Conservation (phyloP, 2,113 vertebrate species). For the Lagopus muta region DNA sequence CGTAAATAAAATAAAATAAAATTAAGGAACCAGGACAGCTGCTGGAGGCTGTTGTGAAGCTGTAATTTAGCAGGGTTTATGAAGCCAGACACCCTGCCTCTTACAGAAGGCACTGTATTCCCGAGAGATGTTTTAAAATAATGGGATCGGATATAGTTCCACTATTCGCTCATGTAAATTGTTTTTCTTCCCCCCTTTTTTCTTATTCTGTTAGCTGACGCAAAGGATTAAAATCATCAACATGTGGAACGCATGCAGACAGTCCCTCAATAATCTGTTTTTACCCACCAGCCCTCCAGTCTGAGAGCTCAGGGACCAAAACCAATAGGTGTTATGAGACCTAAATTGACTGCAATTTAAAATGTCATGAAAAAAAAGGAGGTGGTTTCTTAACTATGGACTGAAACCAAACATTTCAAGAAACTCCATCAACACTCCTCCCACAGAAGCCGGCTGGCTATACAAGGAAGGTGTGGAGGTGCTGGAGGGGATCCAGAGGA, state of each 20-base stretch:
- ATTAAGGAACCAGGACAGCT: slow-evolving; percentile 7
- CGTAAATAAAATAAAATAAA: not conserved
- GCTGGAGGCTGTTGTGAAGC: slow-evolving; percentile 1
- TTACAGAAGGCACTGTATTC: not conserved
- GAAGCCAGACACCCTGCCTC: not conserved
- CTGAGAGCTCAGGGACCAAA: not conserved
- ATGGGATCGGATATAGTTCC: not conserved
- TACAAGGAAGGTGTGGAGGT: not conserved
- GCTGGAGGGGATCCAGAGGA: not conserved
- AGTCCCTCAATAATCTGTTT: not conserved
- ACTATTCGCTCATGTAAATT: slow-evolving; percentile 26
- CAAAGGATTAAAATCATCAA: slow-evolving; percentile 8
- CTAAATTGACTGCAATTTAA: not conserved
- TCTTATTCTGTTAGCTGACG: not conserved
- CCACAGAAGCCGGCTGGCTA: not conserved
- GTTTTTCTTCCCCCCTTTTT: not conserved
- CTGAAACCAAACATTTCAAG: not conserved
- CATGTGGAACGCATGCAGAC: not conserved
- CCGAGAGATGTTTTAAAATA: slow-evolving; percentile 9
- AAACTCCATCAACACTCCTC: not conserved
- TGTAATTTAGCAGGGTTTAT: slow-evolving; percentile 24
- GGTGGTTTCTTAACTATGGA: not conserved
- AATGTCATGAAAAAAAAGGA: not conserved
- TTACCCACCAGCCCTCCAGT: not conserved
- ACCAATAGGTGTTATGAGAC: accelerated